Evolutionary conservation across 2,797 vertebrate species (phyloP).

Genomic region (Hipposideros larvatus): DNA sequence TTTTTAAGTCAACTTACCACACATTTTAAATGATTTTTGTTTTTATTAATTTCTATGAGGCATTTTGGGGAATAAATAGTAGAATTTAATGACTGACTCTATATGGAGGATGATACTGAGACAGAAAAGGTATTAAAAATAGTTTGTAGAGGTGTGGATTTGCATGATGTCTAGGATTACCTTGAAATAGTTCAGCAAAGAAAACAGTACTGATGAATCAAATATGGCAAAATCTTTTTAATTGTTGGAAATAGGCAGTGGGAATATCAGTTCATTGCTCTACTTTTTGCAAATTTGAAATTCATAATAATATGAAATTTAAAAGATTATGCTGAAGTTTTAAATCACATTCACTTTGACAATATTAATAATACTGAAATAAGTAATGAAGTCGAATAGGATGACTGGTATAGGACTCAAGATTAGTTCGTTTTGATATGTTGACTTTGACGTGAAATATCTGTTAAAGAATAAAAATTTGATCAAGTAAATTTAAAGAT

Average conservation of each 20-base stretch:
- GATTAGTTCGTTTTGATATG: neutral
- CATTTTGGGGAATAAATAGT: neutral
- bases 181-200: conserved; percentile 12
- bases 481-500: neutral
- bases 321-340: conserved; percentile 17
- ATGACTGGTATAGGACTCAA: neutral
- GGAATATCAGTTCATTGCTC: neutral
- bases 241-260: neutral
- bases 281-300: neutral
- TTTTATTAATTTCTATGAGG: neutral
- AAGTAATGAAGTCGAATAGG: neutral
- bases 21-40: neutral
- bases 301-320: conserved; percentile 12
- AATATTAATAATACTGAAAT: neutral
- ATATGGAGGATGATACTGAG: neutral
- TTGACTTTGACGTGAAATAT: neutral
- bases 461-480: neutral
- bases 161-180: neutral
- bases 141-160: neutral
- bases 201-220: neutral
- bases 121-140: neutral
- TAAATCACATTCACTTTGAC: neutral
- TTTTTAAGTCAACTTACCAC: neutral
- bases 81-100: neutral
- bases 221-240: neutral